A percentile compares a stretch with the other conserved stretches of the same genome.
phyloP scores from a whole-genome alignment of 2,888 invertebrate genomes.

The Hypena proboscidalis region DNA sequence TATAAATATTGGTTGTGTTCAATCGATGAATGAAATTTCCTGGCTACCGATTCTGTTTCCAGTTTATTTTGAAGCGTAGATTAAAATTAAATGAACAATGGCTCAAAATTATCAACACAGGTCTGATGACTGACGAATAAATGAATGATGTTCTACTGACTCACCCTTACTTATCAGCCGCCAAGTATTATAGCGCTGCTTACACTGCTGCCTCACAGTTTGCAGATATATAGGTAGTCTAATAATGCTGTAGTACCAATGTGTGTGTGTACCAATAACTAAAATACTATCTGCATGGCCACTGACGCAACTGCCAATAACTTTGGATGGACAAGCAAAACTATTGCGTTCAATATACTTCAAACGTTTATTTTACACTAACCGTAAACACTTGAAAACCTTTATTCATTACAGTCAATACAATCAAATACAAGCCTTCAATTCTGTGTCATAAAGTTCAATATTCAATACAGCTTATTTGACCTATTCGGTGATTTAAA shows the following conservation, averaged over 20 bases:
- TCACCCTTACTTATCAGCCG: too few relatives aligned
- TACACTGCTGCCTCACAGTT: too few relatives aligned
- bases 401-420: constrained; percentile 7
- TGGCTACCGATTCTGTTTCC: constrained; percentile 17
- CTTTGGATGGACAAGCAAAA: constrained; percentile 36
- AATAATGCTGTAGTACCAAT: too few relatives aligned
- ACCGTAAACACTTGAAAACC: constrained; percentile 53
- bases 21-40: constrained; percentile 26
- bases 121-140: too few relatives aligned
- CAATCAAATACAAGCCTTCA: constrained; percentile 15
- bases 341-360: constrained; percentile 47
- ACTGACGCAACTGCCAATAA: constrained; percentile 23
- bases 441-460: accelerated
- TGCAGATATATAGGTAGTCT: too few relatives aligned
- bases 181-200: too few relatives aligned
- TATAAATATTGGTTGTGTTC: constrained; percentile 42
- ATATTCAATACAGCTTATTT: not conserved
- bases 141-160: too few relatives aligned
- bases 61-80: not conserved
- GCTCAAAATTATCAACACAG: too few relatives aligned
- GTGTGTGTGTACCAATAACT: too few relatives aligned
- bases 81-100: too few relatives aligned
- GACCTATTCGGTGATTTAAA: accelerated
- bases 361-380: constrained; percentile 48
- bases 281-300: too few relatives aligned